phyloP scores from a whole-genome alignment of 2,888 invertebrate species.

The Pristionchus japonicus region DNA sequence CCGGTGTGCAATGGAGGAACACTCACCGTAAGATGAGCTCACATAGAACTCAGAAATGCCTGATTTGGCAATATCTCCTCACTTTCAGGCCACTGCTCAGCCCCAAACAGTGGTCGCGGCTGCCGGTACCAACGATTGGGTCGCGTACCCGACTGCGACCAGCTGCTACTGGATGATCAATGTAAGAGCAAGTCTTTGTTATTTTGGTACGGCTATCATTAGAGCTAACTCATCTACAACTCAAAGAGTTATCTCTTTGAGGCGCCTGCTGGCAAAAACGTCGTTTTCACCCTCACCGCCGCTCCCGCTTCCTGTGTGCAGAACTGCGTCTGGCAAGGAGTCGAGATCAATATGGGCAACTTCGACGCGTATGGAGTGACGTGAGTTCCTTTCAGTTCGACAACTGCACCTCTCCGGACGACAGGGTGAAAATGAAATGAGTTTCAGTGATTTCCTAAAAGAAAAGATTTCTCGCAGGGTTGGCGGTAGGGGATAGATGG shows the following conservation, averaged over 20 bases:
- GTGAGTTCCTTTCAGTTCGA: neutral
- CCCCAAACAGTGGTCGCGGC: neutral
- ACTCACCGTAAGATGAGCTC: neutral
- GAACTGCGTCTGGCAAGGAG: constrained; percentile 24
- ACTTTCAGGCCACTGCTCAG: neutral
- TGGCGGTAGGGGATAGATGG: too few relatives aligned
- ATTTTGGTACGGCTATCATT: neutral
- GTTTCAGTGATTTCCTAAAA: neutral
- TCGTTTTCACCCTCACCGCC: neutral
- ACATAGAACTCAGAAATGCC: neutral
- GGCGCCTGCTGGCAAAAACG: constrained; percentile 39
- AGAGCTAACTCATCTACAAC: neutral
- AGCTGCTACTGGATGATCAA: constrained; percentile 43
- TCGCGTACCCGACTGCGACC: neutral
- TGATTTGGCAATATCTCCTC: too few relatives aligned
- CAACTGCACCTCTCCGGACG: too few relatives aligned
- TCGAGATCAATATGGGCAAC: constrained; percentile 17
- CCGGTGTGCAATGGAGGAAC: constrained; percentile 38
- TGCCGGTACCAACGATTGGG: constrained; percentile 9
- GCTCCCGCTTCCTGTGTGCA: constrained; percentile 2
- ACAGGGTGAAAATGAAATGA: too few relatives aligned
- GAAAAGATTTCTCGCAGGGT: too few relatives aligned
- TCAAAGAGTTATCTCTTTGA: neutral
- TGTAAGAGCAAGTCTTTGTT: neutral
- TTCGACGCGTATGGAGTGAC: neutral